Conservation (phyloP, 2,888 invertebrate species). For the Limnephilus lunatus region DNA sequence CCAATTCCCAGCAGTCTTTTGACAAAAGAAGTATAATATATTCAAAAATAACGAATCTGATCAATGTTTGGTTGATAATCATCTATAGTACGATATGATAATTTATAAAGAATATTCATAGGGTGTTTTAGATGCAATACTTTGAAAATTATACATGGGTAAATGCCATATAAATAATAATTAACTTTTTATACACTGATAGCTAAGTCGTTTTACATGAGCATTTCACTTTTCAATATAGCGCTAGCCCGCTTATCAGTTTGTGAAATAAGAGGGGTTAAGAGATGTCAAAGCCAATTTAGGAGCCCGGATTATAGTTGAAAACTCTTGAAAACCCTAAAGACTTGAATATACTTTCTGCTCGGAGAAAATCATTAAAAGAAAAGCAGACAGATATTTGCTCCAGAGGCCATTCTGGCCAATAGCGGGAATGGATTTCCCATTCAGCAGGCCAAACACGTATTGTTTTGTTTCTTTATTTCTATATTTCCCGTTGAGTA, state of each 20-base stretch:
- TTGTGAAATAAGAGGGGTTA: neutral
- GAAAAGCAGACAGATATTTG: slow-evolving; percentile 30
- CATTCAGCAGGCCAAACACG: slow-evolving; percentile 28
- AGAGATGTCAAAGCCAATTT: neutral
- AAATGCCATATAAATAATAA: no score
- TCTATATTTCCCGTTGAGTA: slow-evolving; percentile 44
- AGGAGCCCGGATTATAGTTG: slow-evolving; percentile 16
- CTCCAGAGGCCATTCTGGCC: neutral
- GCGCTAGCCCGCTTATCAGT: neutral
- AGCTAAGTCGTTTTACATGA: neutral
- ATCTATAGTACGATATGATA: no score
- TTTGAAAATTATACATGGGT: no score
- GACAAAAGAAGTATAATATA: no score
- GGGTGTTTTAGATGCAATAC: no score
- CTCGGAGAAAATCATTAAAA: slow-evolving; percentile 29
- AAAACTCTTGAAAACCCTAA: neutral
- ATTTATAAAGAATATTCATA: no score
- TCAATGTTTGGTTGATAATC: no score
- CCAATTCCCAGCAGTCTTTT: no score
- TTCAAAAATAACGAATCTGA: no score
- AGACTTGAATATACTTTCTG: neutral
- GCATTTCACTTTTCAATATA: neutral
- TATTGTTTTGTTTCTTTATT: slow-evolving; percentile 50
- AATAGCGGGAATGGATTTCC: neutral
- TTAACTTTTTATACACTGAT: neutral